Percentiles rank a stretch among this genome's conserved stretches.
Evolutionary conservation across 2,797 vertebrate genomes (phyloP).

Genomic region (Anguilla anguilla): DNA sequence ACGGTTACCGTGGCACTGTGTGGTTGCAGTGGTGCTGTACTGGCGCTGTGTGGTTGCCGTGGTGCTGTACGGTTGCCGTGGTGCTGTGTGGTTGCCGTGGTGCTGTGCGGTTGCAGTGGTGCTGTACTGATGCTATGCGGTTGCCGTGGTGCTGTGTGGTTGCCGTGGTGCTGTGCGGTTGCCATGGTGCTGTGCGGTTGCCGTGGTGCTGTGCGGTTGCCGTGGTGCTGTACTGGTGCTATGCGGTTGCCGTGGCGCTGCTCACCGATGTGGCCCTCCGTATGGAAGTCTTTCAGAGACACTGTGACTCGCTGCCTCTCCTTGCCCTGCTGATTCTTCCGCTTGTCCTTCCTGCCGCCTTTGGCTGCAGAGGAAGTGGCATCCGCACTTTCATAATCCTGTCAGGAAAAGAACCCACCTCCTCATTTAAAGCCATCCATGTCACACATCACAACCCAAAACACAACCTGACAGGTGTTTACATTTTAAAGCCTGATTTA

Average conservation of each 20-base stretch:
- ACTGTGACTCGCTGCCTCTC: conserved; percentile 85
- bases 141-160: too few relatives aligned
- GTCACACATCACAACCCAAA: neutral
- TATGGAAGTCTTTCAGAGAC: conserved; percentile 91
- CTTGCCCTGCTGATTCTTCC: conserved; percentile 88
- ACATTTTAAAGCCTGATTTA: neutral
- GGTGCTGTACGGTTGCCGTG: too few relatives aligned
- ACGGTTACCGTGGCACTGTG: neutral
- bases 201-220: too few relatives aligned
- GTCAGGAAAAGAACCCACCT: conserved; percentile 39
- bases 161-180: too few relatives aligned
- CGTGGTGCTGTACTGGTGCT: neutral
- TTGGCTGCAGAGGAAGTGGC: conserved; percentile 79
- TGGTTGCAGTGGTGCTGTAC: too few relatives aligned
- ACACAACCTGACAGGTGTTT: neutral
- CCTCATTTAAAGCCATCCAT: neutral
- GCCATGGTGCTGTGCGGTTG: neutral
- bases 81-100: too few relatives aligned
- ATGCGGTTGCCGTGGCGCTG: neutral
- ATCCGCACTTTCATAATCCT: conserved; percentile 73
- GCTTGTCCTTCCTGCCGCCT: conserved; percentile 87
- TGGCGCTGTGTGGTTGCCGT: neutral
- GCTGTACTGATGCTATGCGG: neutral
- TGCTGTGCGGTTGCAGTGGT: too few relatives aligned
- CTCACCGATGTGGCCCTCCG: conserved; percentile 74